Evolutionary conservation across 2,113 vertebrate genomes (phyloP), one percentile per base, ranked within the genome.

Genomic region (Rousettus leschenaultii): DNA sequence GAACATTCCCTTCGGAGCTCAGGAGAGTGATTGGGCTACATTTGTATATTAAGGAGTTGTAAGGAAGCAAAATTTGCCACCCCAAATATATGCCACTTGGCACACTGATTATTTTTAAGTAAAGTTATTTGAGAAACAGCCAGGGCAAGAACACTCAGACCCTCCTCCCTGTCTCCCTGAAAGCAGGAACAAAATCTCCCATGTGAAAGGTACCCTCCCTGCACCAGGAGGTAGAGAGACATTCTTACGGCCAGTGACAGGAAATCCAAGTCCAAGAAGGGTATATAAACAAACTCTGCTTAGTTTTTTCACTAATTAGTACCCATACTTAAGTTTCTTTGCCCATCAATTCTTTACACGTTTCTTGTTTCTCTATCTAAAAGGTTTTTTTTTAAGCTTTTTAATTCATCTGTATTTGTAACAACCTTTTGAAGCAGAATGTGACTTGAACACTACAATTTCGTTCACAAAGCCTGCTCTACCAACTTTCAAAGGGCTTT

Each of bases 321-420:
- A 53, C 30, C 30, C 48, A 35, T 18, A 30, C 45, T 7, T 51
- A 77, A 51, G 30, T 21, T 51, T 77, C 30, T n/a, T 51, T 33
- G 28, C 19, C 43, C 12, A 30, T 53, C 33, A 78, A 6, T 24
- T 53, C 74, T 53, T 78, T 19, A 78, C 33, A 35, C 53, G n/a
- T 78, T 30, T 51, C 33, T 35, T 77, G 18, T 48, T 74, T 48
- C 30, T 77, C 51, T 53, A 14, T 53, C 48, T 53, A 78, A 53
- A 78, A 78, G 53, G 18, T n/a, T 48, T 48, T 48, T 12, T 48
- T 48, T 48, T 5, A 6, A 3, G 3, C 40, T 68, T 55, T 84
- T 92, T 71, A 92, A 86, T 38, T 66, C 4, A 65, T 35, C 51
- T 97, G 43, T 95, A 96, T 97, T 97, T 96, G 68, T 90, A 92